phyloP scores from a whole-genome alignment of 1,140 invertebrate genomes.

The Cataglyphis hispanica region DNA sequence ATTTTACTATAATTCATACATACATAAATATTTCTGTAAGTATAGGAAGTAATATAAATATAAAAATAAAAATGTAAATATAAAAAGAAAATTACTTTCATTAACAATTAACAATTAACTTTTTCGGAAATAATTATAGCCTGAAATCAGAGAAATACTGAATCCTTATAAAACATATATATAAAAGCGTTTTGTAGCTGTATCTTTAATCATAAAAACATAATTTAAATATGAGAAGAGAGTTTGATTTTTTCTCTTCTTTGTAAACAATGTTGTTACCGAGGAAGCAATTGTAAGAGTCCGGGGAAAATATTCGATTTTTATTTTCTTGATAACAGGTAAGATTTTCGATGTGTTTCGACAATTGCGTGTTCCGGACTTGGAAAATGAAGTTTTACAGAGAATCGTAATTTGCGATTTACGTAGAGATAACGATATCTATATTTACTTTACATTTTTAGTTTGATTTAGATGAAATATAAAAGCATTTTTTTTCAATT shows the following conservation, averaged over 20 bases:
- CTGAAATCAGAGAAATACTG: not conserved
- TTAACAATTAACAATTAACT: not conserved
- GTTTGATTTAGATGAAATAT: not conserved
- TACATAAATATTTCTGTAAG: too few relatives aligned
- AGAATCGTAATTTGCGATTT: slow-evolving; percentile 1
- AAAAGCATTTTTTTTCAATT: not conserved
- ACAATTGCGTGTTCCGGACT: not conserved
- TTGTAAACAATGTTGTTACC: not conserved
- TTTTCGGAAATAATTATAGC: not conserved
- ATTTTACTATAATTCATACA: not conserved
- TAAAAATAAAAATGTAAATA: too few relatives aligned
- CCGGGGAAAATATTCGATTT: not conserved
- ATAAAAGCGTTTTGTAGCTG: not conserved
- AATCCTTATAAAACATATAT: not conserved
- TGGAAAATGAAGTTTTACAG: not conserved
- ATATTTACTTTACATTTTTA: not conserved
- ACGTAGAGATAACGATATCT: not conserved
- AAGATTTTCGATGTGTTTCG: slow-evolving; percentile 12
- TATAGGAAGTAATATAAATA: too few relatives aligned
- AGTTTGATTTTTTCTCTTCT: not conserved
- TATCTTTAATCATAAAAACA: not conserved
- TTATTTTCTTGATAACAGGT: slow-evolving; percentile 6
- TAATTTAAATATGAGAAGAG: not conserved
- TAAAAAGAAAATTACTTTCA: not conserved
- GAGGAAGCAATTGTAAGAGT: slow-evolving; percentile 15